Evolutionary conservation across 2,797 vertebrate species (phyloP).

Genomic region (Zalophus californianus): DNA sequence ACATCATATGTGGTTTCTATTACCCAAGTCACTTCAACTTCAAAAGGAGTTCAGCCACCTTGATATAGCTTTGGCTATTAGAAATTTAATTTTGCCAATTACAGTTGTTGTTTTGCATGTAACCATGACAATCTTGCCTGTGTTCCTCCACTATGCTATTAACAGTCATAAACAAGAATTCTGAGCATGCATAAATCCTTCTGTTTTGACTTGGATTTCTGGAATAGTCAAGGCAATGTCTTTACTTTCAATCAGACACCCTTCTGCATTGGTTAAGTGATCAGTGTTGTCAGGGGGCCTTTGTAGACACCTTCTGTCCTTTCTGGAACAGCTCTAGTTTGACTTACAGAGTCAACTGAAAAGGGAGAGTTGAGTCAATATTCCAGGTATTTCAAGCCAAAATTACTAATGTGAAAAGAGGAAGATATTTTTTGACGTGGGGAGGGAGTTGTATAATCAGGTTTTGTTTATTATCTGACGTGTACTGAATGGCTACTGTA

Average conservation of each 20-base stretch:
- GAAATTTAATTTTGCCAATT: conserved; percentile 81
- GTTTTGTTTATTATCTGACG: not conserved
- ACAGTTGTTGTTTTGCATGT: conserved; percentile 74
- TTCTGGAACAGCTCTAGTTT: conserved; percentile 52
- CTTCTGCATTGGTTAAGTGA: conserved; percentile 62
- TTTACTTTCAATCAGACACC: conserved; percentile 21
- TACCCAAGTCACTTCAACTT: conserved; percentile 75
- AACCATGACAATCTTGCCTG: conserved; percentile 65
- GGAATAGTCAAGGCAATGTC: not conserved
- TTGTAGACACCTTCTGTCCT: conserved; percentile 57
- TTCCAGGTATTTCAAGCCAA: conserved; percentile 47
- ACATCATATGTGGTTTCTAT: conserved; percentile 82
- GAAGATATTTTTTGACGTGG: not conserved
- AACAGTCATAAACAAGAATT: conserved; percentile 67
- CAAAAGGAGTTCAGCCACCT: conserved; percentile 78
- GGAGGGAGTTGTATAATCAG: not conserved
- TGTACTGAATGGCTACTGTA: not conserved
- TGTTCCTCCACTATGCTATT: conserved; percentile 58
- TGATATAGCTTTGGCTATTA: conserved; percentile 77
- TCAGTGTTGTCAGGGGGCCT: conserved; percentile 31
- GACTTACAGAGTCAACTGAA: conserved; percentile 34
- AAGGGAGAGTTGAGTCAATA: conserved; percentile 37
- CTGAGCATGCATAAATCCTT: conserved; percentile 45
- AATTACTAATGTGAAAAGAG: not conserved
- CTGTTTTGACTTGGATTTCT: conserved; percentile 52